phyloP scores from a whole-genome alignment of 2,113 vertebrate species.

The Ictalurus furcatus region DNA sequence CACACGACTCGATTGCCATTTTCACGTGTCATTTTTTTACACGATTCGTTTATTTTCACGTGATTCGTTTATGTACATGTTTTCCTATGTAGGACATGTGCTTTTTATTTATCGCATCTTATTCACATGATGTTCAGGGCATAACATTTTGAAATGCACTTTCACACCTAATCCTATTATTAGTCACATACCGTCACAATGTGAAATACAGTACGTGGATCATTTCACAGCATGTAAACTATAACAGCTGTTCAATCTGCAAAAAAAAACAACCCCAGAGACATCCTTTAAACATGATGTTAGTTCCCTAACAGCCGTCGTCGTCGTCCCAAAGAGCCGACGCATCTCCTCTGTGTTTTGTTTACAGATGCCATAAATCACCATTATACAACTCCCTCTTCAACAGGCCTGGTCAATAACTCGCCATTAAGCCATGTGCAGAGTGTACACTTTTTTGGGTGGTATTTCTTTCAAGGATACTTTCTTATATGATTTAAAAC shows the following conservation, averaged over 20 bases:
- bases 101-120: not conserved
- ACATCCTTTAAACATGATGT: slow-evolving; percentile 21
- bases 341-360: slow-evolving; percentile 38
- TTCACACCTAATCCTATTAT: not conserved
- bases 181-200: not conserved
- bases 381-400: slow-evolving; percentile 35
- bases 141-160: not conserved
- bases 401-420: slow-evolving; percentile 49
- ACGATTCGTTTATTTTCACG: not conserved
- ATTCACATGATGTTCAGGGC: not conserved
- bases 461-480: slow-evolving; percentile 41
- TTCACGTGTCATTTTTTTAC: not conserved
- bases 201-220: not conserved
- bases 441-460: slow-evolving; percentile 16
- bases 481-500: slow-evolving; percentile 53
- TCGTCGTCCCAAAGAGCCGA: slow-evolving; percentile 17
- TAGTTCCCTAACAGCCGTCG: slow-evolving; percentile 22
- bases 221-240: not conserved
- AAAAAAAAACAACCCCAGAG: not conserved
- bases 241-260: not conserved
- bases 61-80: not conserved
- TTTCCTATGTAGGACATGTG: not conserved
- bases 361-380: slow-evolving; percentile 51
- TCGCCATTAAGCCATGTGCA: slow-evolving; percentile 49
- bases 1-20: not conserved